Percentiles rank a stretch among this genome's conserved stretches.
These are phyloP conservation scores for Halocynthia roretzi DNA, from an alignment of 23 tunicate genomes.

Conservation along the genomic window DNA sequence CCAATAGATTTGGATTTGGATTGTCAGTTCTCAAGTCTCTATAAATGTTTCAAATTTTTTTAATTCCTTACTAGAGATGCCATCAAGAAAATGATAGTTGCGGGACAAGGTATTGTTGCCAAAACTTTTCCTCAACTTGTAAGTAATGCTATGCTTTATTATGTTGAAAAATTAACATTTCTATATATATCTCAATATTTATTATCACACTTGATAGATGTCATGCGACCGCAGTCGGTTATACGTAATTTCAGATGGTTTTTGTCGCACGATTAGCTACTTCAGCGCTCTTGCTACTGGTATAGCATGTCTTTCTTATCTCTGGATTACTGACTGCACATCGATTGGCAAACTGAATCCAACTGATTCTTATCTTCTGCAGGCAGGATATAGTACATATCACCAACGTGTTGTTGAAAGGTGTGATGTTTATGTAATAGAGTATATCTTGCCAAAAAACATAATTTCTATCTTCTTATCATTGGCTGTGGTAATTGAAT, in stretches of 20 bases:
- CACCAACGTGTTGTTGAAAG: slow-evolving; percentile 11
- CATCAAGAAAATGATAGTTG: not conserved
- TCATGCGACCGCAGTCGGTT: not conserved
- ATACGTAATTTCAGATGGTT: slow-evolving; percentile 13
- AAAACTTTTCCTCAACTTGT: slow-evolving; percentile 5
- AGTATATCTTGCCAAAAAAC: not conserved
- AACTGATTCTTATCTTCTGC: not conserved
- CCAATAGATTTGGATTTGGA: no score
- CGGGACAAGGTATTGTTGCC: slow-evolving; percentile 14
- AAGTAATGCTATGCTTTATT: not conserved
- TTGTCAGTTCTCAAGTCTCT: no score
- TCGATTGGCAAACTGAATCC: not conserved
- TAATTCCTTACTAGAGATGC: not conserved
- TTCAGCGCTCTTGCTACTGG: slow-evolving; percentile 22
- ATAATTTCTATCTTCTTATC: not conserved
- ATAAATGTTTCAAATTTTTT: not conserved
- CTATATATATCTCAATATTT: not conserved
- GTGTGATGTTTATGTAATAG: not conserved
- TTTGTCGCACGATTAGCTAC: slow-evolving; percentile 24
- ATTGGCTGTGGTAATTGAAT: not conserved
- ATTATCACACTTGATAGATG: not conserved
- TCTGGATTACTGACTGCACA: slow-evolving; percentile 17
- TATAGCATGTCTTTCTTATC: slow-evolving; percentile 12
- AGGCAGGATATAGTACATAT: slow-evolving; percentile 19
- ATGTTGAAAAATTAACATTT: not conserved